Percentiles rank a stretch among this genome's conserved stretches.
Conservation (phyloP, 2,113 vertebrate genomes). For the Oryzias celebensis region DNA sequence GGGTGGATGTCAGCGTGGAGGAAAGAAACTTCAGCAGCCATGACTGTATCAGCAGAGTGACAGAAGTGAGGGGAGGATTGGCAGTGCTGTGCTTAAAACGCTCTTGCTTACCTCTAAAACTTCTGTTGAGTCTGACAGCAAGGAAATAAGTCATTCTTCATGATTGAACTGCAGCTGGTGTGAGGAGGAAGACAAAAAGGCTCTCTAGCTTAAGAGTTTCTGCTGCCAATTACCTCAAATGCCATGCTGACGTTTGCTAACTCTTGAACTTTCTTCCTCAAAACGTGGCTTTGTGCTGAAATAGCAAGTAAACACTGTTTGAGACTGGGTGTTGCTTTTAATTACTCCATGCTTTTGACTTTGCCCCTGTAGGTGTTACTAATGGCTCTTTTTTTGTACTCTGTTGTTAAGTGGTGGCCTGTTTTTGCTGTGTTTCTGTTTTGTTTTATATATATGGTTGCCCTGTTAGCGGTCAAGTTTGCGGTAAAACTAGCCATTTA, state of each 20-base stretch:
- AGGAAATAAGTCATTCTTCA: constrained; percentile 20
- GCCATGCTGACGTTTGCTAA: constrained; percentile 51
- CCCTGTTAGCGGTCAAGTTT: background rate
- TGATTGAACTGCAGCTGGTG: constrained; percentile 9
- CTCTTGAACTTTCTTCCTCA: constrained; percentile 42
- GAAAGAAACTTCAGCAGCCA: constrained; percentile 2
- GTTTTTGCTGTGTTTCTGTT: constrained; percentile 4
- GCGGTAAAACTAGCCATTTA: too few relatives aligned
- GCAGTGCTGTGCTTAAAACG: background rate
- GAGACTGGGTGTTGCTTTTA: constrained; percentile 54
- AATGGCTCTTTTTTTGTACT: constrained; percentile 10
- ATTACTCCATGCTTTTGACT: constrained; percentile 38
- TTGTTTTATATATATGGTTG: background rate
- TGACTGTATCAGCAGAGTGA: constrained; percentile 4
- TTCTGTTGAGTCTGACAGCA: constrained; percentile 19
- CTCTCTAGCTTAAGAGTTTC: constrained; percentile 18
- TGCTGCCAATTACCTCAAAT: constrained; percentile 63
- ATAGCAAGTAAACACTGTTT: constrained; percentile 58
- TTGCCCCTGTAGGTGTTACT: constrained; percentile 14
- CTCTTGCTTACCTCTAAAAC: constrained; percentile 4
- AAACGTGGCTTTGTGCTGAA: constrained; percentile 56
- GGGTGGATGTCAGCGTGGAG: background rate
- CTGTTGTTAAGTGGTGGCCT: background rate
- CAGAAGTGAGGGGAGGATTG: background rate
- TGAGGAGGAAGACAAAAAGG: constrained; percentile 50